phyloP scores from a whole-genome alignment of 2,888 invertebrate genomes.

The Xestia rhomboidea region DNA sequence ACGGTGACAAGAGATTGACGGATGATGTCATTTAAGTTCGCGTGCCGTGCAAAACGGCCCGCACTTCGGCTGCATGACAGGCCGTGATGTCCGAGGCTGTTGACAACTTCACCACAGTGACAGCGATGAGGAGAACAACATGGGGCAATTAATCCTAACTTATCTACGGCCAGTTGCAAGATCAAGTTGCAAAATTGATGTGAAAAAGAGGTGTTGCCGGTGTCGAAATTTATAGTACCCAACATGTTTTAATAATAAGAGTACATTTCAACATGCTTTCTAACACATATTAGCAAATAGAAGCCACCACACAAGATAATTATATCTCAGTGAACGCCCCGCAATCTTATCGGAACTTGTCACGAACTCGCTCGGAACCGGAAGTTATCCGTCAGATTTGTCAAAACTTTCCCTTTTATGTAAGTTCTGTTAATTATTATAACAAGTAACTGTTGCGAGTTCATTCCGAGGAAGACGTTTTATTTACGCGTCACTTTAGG shows the following conservation, averaged over 20 bases:
- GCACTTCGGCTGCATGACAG: too few species aligned
- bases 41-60: too few species aligned
- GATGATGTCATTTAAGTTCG: too few species aligned
- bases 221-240: neutral
- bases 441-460: constrained; percentile 43
- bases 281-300: neutral
- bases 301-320: constrained; percentile 7
- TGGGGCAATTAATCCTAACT: too few species aligned
- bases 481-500: constrained; percentile 12
- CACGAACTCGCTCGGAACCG: constrained; percentile 48
- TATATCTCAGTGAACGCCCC: constrained; percentile 23
- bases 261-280: neutral
- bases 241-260: neutral
- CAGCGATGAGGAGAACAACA: too few species aligned
- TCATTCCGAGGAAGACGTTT: constrained; percentile 22
- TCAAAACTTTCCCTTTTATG: constrained; percentile 55
- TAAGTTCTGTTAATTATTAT: constrained; percentile 60
- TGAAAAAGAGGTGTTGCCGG: too few species aligned
- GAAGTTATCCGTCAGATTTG: constrained; percentile 60
- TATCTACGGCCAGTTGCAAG: neutral
- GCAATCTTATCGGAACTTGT: constrained; percentile 43
- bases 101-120: too few species aligned
- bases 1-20: too few species aligned
- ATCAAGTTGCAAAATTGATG: neutral
- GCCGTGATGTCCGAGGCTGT: too few species aligned